A percentile compares a stretch with the other conserved stretches of the same genome.
phyloP scores from a whole-genome alignment of 92 coral and sea anemone species.

The Actinostola sp. region DNA sequence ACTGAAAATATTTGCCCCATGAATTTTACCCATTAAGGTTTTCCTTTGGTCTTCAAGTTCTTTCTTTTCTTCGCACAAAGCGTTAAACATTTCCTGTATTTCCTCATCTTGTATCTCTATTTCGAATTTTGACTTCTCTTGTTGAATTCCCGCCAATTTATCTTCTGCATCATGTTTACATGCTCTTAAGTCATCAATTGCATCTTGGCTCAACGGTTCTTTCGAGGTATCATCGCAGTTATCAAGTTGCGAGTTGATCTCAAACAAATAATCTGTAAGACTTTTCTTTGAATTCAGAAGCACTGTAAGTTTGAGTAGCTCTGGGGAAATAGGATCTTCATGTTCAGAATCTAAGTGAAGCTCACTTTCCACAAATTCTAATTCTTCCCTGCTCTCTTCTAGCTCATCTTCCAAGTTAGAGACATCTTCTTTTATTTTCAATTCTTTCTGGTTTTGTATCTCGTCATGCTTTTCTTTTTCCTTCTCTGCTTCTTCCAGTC shows the following conservation, averaged over 20 bases:
- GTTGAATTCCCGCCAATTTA: conserved; percentile 49
- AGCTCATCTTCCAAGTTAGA: conserved; percentile 39
- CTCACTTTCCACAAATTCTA: too few species aligned
- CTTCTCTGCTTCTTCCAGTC: conserved; percentile 7
- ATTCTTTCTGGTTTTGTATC: neutral
- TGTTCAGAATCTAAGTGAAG: conserved; percentile 13
- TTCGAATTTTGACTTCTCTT: conserved; percentile 46
- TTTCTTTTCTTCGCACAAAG: conserved; percentile 34
- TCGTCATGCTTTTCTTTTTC: conserved; percentile 6
- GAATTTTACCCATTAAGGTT: conserved; percentile 40
- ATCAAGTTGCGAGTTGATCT: conserved; percentile 57
- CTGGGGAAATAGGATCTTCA: conserved; percentile 13
- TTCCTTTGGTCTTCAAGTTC: conserved; percentile 46
- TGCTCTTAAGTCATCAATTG: conserved; percentile 6
- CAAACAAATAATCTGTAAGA: conserved; percentile 55
- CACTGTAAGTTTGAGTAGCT: conserved; percentile 34
- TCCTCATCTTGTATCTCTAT: conserved; percentile 68
- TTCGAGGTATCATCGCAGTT: conserved; percentile 10
- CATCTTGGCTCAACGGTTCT: conserved; percentile 2
- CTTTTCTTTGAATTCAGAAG: conserved; percentile 54
- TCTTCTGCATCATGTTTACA: conserved; percentile 32
- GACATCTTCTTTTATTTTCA: conserved; percentile 8
- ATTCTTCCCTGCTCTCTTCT: too few species aligned
- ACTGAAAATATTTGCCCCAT: conserved; percentile 31
- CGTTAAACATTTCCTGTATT: conserved; percentile 46